A percentile compares a stretch with the other conserved stretches of the same genome.
Evolutionary conservation across 2,113 vertebrate genomes (phyloP).

Genomic region (Mellivora capensis): DNA sequence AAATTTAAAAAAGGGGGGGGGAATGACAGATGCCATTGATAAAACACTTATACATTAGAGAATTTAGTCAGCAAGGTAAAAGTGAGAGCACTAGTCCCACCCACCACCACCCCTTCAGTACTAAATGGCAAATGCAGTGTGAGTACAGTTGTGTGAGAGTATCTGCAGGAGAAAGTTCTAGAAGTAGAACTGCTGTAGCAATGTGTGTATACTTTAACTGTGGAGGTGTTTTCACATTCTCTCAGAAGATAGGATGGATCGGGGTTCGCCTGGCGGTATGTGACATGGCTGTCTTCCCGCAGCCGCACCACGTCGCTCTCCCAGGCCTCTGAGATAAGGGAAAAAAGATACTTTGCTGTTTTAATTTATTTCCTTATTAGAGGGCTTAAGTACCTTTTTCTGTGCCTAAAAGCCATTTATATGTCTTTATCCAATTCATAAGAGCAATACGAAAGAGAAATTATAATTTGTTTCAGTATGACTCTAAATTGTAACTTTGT

Average conservation of each 20-base stretch:
- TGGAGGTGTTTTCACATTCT: background rate
- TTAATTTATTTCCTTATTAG: background rate
- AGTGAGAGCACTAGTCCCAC: background rate
- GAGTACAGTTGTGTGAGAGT: background rate
- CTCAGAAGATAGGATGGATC: background rate
- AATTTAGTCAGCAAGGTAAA: background rate
- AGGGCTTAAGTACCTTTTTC: background rate
- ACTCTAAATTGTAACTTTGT: background rate
- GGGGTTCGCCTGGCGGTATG: no score
- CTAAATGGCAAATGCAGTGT: background rate
- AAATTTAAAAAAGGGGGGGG: no score
- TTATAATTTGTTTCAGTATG: background rate
- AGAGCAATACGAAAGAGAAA: background rate
- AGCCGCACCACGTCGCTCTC: accelerated
- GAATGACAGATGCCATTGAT: background rate
- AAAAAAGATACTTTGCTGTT: background rate
- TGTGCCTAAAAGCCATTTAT: background rate
- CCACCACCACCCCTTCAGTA: background rate
- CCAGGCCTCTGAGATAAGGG: background rate
- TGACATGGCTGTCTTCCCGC: background rate
- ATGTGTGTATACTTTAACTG: background rate
- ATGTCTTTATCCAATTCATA: background rate
- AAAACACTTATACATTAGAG: background rate
- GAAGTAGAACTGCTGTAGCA: background rate
- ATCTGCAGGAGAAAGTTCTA: background rate